Evolutionary conservation across 2,113 vertebrate species (phyloP).

Genomic region (Melanostigma gelatinosum): DNA sequence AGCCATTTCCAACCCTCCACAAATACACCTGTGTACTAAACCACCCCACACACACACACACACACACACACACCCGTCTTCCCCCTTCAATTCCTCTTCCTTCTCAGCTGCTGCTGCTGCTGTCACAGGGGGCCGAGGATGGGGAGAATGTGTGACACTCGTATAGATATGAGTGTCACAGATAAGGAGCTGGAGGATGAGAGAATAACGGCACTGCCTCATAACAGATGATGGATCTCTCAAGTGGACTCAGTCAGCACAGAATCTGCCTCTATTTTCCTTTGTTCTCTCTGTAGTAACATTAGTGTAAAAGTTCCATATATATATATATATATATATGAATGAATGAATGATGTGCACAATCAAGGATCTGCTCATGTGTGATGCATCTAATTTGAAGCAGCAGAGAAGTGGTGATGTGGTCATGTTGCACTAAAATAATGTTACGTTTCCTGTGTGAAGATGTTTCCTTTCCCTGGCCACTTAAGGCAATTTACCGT

Average conservation of each 20-base stretch:
- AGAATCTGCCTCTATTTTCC: slow-evolving; percentile 7
- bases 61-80: slow-evolving; percentile 2
- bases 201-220: slow-evolving; percentile 33
- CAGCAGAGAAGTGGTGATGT: neutral
- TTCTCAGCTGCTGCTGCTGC: slow-evolving; percentile 23
- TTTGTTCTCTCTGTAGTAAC: slow-evolving; percentile 14
- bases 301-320: slow-evolving; percentile 6
- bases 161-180: slow-evolving; percentile 61
- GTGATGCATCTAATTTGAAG: slow-evolving; percentile 21
- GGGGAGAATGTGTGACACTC: slow-evolving; percentile 58
- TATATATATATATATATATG: slow-evolving; percentile 1
- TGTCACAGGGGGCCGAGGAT: slow-evolving; percentile 40
- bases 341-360: neutral
- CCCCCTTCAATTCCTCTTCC: slow-evolving; percentile 21
- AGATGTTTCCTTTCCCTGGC: slow-evolving; percentile 5
- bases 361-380: slow-evolving; percentile 11
- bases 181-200: slow-evolving; percentile 59
- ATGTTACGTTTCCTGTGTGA: slow-evolving; percentile 13
- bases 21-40: slow-evolving; percentile 7
- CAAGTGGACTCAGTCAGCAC: slow-evolving; percentile 1
- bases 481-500: neutral
- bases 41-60: neutral
- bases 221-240: slow-evolving; percentile 44
- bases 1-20: neutral
- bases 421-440: slow-evolving; percentile 18